Conservation (phyloP, 2,888 invertebrate genomes). For the Drosophila rubida region DNA sequence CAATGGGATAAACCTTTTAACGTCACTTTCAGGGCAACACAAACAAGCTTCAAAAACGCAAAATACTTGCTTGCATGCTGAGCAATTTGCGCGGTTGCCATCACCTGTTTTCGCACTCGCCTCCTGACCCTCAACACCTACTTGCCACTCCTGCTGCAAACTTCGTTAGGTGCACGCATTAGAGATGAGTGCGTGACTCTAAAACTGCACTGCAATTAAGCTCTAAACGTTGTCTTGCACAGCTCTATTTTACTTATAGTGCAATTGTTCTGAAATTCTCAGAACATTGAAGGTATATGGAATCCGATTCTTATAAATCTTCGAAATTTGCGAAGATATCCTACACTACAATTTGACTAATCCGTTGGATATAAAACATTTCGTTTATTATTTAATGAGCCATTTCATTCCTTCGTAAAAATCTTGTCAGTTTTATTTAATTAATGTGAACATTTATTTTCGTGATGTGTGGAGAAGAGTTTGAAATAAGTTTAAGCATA, state of each 20-base stretch:
- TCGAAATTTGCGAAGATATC: too few species aligned
- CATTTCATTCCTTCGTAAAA: too few species aligned
- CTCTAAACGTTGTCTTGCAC: neutral
- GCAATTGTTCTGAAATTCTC: neutral
- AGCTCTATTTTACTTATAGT: neutral
- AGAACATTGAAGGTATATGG: too few species aligned
- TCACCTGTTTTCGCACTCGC: conserved; percentile 1
- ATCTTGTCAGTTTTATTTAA: too few species aligned
- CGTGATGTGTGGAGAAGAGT: too few species aligned
- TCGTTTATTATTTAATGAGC: too few species aligned
- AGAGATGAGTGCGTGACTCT: conserved; percentile 2
- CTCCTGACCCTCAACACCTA: neutral
- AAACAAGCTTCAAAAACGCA: conserved; percentile 41
- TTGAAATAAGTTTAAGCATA: too few species aligned
- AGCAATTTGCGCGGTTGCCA: conserved; percentile 26
- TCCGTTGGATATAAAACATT: too few species aligned
- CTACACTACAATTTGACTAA: too few species aligned
- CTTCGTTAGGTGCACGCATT: conserved; percentile 6
- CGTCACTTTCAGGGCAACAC: conserved; percentile 43
- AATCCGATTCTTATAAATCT: too few species aligned
- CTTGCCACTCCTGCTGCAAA: neutral
- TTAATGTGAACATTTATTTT: too few species aligned
- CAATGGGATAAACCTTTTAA: conserved; percentile 53
- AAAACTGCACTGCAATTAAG: neutral
- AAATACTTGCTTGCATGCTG: conserved; percentile 45